Base-by-base conservation (phyloP, 1,140 invertebrate genomes). In the Euschistus heros region DNA sequence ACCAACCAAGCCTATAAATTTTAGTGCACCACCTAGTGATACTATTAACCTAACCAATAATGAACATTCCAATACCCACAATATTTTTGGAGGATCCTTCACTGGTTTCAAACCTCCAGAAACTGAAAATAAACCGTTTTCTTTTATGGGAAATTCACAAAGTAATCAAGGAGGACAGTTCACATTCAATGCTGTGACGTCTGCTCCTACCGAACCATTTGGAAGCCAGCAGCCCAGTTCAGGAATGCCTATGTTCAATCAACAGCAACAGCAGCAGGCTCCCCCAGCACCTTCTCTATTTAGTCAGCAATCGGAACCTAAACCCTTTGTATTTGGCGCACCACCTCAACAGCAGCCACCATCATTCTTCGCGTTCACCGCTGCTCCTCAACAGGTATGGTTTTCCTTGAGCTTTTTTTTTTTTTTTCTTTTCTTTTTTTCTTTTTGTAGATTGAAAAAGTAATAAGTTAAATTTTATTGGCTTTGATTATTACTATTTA, bases 111-210 rank as follows among this genome's bases (percentile, higher is more conserved):
- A 57, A 15, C 20, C 54, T 57, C 54, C 18, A 6, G 54, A 57
- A 57, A 17, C 54, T 57, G 54, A 57, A 57, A 57, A 27, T 15
- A 57, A 57, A 24, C 54, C 54, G 15, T 57, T 57, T 26, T 17
- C 54, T 24, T 57, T 57, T 57, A 27, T 57, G 54, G 18, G 18
- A 4, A 57, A 57, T 26, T 4, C 54, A 22, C 47, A 50, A 50
- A 50, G 22, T 22, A 18, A 50, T 6, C 47, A 50, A 22, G 24
- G 54, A 17, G 54, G 54, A 14, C 18, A 24, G 15, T 57, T 57
- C 24, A 24, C 54, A 24, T 57, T 57, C 24, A 57, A 57, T 24
- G n/a, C 47, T 50, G 15, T 15, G 2, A 14, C 54, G 6, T 8
- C 18, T 26, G 20, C 18, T 17, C 15, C 54, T 4, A 4, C 54